phyloP scores from a whole-genome alignment of 2,797 vertebrate genomes.

The Leptatherina wallacei region DNA sequence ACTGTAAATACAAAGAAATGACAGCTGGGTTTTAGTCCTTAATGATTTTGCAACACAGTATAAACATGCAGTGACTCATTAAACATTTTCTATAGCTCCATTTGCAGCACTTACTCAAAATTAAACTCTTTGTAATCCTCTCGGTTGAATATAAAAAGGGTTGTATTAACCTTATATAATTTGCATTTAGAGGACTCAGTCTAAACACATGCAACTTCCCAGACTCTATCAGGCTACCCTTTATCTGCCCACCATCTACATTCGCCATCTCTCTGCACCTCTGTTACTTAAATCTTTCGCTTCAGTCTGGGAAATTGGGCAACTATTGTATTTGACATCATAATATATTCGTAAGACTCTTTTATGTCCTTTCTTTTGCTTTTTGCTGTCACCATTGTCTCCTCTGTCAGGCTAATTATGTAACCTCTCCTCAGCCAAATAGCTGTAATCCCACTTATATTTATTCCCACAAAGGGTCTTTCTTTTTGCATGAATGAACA shows the following conservation, averaged over 20 bases:
- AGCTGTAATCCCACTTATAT: constrained; percentile 26
- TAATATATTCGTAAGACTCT: background rate
- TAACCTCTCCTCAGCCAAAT: constrained; percentile 31
- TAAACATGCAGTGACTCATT: background rate
- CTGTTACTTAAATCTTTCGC: background rate
- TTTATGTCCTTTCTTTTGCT: constrained; percentile 4
- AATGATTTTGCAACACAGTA: constrained; percentile 2
- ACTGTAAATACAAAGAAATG: background rate
- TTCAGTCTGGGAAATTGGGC: background rate
- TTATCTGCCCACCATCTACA: background rate
- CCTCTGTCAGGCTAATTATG: background rate
- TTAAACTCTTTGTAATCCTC: background rate
- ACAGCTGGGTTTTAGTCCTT: background rate
- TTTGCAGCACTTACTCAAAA: background rate
- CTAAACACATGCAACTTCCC: background rate
- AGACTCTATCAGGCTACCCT: background rate
- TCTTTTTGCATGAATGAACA: constrained; percentile 14
- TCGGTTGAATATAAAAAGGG: background rate
- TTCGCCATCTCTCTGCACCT: background rate
- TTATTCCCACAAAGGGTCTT: background rate
- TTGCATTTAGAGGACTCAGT: background rate
- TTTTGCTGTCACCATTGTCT: constrained; percentile 5
- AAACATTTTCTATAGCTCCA: background rate
- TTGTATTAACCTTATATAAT: background rate
- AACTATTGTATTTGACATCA: background rate